Evolutionary conservation across 2,797 vertebrate genomes (phyloP), one percentile per base, ranked within the genome.

Genomic region (Takifugu ocellatus): DNA sequence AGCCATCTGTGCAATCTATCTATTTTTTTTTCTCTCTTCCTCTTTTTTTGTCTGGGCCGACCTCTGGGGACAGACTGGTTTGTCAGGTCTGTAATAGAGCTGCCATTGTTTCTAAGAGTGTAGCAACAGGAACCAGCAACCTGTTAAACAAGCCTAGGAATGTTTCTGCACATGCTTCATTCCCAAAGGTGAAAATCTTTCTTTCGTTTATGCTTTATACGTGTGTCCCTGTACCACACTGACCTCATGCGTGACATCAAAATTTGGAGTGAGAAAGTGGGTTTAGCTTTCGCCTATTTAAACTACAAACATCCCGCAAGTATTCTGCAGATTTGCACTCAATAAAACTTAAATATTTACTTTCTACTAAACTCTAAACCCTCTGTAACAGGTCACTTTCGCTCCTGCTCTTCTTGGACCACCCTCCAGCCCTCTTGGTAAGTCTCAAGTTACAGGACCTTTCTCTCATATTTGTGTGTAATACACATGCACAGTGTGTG

Each of bases 41-140:
- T 21, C 67, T 33, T 56, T 49, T 49, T 51, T 3, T 68, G 47
- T 73, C 60, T n/a, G 24, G 61, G 63, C 36, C 55, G 45, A 69
- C 68, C 68, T 24, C 66, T 68, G 66, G 58, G 75, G 77, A 78
- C 70, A 83, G 81, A 83, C 81, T 78, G 78, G 79, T 72, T 85
- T 85, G 86, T 89, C 74, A 79, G 85, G 81, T 62, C 82, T 87
- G 85, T 91, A 90, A 92, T 89, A 90, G 81, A 90, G 90, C 85
- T 81, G 72, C 87, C 82, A 91, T 92, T 92, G 90, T 92, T 89
- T 81, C 71, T 84, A 75, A 76, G 78, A 75, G 78, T 75, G 77
- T 85, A 83, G 85, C 87, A 84, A 89, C 89, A 87, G 84, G 85
- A 88, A 88, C 86, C 77, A 76, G 82, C 21, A 88, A 81, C 84